Evolutionary conservation across 2,888 invertebrate species (phyloP).

Genomic region (Philopedon plagiatum): DNA sequence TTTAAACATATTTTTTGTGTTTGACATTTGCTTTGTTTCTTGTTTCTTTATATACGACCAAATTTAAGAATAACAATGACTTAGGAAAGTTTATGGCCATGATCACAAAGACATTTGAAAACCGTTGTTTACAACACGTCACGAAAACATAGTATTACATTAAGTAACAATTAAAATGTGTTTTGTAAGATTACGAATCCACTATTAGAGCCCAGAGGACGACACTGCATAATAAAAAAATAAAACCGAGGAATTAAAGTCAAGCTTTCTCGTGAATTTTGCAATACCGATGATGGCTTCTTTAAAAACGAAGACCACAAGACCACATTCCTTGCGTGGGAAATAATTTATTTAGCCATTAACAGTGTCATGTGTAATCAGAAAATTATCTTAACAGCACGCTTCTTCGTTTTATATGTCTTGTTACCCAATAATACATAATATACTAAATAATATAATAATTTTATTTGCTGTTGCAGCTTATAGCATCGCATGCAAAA

Average conservation of each 20-base stretch:
- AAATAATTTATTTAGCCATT: constrained; percentile 13
- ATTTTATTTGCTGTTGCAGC: too few relatives aligned
- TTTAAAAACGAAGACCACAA: constrained; percentile 2
- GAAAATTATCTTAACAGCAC: constrained; percentile 2
- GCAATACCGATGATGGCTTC: constrained; percentile 24
- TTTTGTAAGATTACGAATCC: not conserved
- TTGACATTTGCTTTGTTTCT: too few relatives aligned
- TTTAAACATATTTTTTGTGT: too few relatives aligned
- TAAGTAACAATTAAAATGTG: not conserved
- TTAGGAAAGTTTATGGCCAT: too few relatives aligned
- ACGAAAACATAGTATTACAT: too few relatives aligned
- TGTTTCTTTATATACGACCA: too few relatives aligned
- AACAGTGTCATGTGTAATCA: constrained; percentile 9
- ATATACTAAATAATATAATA: too few relatives aligned
- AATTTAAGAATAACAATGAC: too few relatives aligned
- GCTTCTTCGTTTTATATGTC: not conserved
- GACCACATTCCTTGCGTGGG: constrained; percentile 14
- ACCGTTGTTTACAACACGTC: too few relatives aligned
- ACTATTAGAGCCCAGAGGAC: not conserved
- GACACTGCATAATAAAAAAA: not conserved
- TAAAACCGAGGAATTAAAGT: not conserved
- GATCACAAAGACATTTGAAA: too few relatives aligned
- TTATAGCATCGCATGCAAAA: too few relatives aligned
- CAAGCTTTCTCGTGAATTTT: constrained; percentile 22
- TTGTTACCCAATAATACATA: not conserved